These are phyloP conservation scores for Romanogobio albipinnatus DNA, from an alignment of 2,113 vertebrate species.

Conservation along the genomic window DNA sequence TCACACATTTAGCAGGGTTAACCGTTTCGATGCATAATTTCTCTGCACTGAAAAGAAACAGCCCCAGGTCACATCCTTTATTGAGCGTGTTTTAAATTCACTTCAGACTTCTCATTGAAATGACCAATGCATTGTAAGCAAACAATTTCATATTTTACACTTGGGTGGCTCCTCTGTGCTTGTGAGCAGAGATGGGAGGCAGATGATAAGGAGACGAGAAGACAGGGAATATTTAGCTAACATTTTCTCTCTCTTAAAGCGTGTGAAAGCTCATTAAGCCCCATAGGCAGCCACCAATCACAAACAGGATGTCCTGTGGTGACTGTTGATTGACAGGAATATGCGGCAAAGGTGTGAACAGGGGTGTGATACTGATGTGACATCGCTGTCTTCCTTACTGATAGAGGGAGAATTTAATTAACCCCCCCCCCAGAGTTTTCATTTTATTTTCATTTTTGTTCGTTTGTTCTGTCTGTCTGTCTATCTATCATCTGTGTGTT, in stretches of 20 bases:
- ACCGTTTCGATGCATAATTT: not conserved
- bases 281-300: slow-evolving; percentile 5
- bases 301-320: slow-evolving; percentile 24
- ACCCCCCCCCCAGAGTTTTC: slow-evolving; percentile 61
- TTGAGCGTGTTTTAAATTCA: slow-evolving; percentile 25
- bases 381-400: slow-evolving; percentile 52
- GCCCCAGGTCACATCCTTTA: slow-evolving; percentile 26
- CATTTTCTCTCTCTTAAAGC: slow-evolving; percentile 19
- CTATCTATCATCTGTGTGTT: not conserved
- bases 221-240: slow-evolving; percentile 18
- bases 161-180: not conserved
- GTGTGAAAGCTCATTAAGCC: slow-evolving; percentile 30
- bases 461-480: not conserved
- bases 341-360: slow-evolving; percentile 56
- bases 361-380: slow-evolving; percentile 55
- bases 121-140: slow-evolving; percentile 9
- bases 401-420: slow-evolving; percentile 64
- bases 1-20: not conserved
- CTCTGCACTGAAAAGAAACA: not conserved
- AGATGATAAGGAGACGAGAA: slow-evolving; percentile 9
- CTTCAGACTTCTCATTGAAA: slow-evolving; percentile 16
- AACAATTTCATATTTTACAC: slow-evolving; percentile 21
- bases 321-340: slow-evolving; percentile 44
- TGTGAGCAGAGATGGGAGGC: slow-evolving; percentile 24
- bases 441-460: too few relatives aligned